Base-by-base conservation (phyloP, 2,888 invertebrate species). In the Penaeus monodon region DNA sequence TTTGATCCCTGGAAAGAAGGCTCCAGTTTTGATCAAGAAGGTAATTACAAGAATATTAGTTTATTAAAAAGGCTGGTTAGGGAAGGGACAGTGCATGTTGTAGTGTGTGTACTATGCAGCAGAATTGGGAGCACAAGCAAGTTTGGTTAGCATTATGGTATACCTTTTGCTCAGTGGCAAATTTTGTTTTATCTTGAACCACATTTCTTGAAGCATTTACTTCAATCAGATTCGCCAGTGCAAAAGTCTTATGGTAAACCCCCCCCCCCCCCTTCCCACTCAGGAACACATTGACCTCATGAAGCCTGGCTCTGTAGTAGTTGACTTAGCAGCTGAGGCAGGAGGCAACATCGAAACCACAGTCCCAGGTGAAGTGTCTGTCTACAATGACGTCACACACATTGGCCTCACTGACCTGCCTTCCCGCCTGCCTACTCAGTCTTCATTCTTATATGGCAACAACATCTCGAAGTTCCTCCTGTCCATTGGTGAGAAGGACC, bases 251-350 rank as follows among this genome's bases (percentile, higher is more conserved):
- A 44, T 44, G 1, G 44, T 10, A 44, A 44, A 10, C 44, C 38
- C n/a, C n/a, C n/a, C n/a, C n/a, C n/a, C n/a, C 44, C 10, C 0
- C 10, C 44, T 44, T 44, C 44, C 44, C 44, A 10, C 17, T 33
- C 88, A 91, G 90, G 91, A 91, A 84, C 91, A 91, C 84, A 91
- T 91, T 78, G 94, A 95, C 65, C 93, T 94, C 80, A 97, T 97
- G 97, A 96, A 96, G 91, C 96, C 97, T 0, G 97, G 97, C 57
- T 97, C 96, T 90, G 97, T 97, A 49, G 94, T 97, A 70, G 97
- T 97, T 2, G 97, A 98, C 92, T 93, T 97, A 91, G 97, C 97
- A 0, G 96, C 97, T 0, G 97, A 97, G 93, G 95, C 96, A 91
- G 97, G 97, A 12, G 97, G 97, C 78, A 97, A 97, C 92, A 93